Evolutionary conservation across 2,797 vertebrate genomes (phyloP).

Genomic region (Pristis pectinata): DNA sequence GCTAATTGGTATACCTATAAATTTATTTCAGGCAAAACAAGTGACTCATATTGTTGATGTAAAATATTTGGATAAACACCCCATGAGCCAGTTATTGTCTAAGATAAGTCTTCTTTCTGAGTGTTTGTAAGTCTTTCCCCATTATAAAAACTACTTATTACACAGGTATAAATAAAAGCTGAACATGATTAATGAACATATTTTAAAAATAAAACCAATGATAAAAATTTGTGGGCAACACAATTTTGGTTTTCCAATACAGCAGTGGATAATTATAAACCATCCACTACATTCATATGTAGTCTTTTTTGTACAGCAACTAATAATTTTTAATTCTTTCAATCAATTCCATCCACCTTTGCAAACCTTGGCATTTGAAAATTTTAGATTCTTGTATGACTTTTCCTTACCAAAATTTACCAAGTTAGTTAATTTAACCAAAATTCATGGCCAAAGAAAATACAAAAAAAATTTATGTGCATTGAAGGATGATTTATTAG

Average conservation of each 20-base stretch:
- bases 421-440: too few species aligned
- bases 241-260: neutral
- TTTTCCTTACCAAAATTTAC: too few species aligned
- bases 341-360: neutral
- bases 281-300: neutral
- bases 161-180: neutral
- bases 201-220: neutral
- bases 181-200: neutral
- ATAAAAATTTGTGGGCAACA: neutral
- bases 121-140: neutral
- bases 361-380: neutral
- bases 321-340: neutral
- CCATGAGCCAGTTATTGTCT: neutral
- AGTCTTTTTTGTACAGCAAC: too few species aligned
- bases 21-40: neutral
- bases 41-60: neutral
- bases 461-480: neutral
- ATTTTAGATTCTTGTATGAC: neutral
- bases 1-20: neutral
- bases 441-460: neutral
- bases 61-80: conserved; percentile 9
- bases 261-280: neutral
- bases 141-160: neutral
- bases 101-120: neutral
- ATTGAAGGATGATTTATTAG: neutral